These are phyloP conservation scores for Dolichomitus sp. DNA, from an alignment of 2,888 invertebrate species.

Conservation along the genomic window DNA sequence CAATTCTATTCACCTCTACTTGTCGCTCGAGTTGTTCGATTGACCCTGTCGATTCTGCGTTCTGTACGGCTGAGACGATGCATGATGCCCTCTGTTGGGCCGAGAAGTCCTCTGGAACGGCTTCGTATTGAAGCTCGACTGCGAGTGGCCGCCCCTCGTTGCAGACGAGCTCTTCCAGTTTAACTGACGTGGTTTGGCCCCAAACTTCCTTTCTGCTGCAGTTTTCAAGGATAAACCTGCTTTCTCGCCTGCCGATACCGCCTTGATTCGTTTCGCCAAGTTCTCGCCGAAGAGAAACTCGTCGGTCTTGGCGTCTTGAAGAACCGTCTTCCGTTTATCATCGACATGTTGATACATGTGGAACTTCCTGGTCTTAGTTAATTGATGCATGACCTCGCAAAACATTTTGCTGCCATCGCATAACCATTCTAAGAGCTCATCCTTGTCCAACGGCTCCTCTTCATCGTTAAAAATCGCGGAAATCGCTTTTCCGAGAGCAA, in stretches of 20 bases:
- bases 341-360: too few relatives aligned
- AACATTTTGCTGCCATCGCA: conserved; percentile 40
- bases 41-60: conserved; percentile 19
- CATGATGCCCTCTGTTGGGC: neutral
- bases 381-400: conserved; percentile 24
- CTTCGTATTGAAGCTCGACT: neutral
- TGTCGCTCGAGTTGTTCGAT: conserved; percentile 23
- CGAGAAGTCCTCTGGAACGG: neutral
- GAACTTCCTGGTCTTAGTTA: conserved; percentile 33
- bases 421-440: conserved; percentile 19
- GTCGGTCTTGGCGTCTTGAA: too few relatives aligned
- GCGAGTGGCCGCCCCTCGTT: neutral
- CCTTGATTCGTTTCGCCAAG: conserved; percentile 26
- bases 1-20: conserved; percentile 34
- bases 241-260: conserved; percentile 28
- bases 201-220: neutral
- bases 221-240: neutral
- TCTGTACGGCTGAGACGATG: neutral
- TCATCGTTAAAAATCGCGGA: conserved; percentile 33
- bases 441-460: conserved; percentile 28
- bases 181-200: neutral
- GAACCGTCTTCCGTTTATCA: too few relatives aligned
- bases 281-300: neutral
- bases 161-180: neutral
- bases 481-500: neutral